These are phyloP conservation scores for Amblyteles armatorius DNA, from an alignment of 2,888 invertebrate genomes.

Conservation along the genomic window DNA sequence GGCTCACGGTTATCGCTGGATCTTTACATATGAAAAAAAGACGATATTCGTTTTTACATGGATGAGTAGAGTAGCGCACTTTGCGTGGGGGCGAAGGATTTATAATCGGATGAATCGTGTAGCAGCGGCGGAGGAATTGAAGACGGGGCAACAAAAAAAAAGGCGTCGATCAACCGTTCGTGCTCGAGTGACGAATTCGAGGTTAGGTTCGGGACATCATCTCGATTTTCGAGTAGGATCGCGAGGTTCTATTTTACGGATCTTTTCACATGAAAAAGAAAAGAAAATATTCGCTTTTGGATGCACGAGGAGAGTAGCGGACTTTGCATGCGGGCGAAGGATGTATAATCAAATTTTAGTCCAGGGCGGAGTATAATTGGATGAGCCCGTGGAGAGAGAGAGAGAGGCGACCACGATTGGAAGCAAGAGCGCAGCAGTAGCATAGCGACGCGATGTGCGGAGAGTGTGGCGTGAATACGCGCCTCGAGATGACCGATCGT, in stretches of 20 bases:
- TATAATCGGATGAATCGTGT: too few species aligned
- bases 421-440: constrained; percentile 29
- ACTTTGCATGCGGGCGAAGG: not conserved
- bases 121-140: too few species aligned
- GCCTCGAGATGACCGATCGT: constrained; percentile 75
- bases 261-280: not conserved
- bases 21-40: too few species aligned
- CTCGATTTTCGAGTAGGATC: too few species aligned
- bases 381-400: constrained; percentile 14
- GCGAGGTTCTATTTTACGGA: too few species aligned
- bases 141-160: not conserved
- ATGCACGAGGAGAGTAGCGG: not conserved
- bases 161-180: not conserved
- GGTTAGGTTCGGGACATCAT: too few species aligned
- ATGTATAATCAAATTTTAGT: constrained; percentile 3
- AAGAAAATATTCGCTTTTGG: not conserved
- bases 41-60: too few species aligned
- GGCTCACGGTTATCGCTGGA: too few species aligned
- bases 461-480: constrained; percentile 54
- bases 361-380: not conserved
- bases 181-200: not conserved
- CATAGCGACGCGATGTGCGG: constrained; percentile 33
- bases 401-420: not conserved
- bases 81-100: too few species aligned
- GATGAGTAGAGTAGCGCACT: too few species aligned